Evolutionary conservation across 2,113 vertebrate genomes (phyloP), one percentile per base, ranked within the genome.

Genomic region (Platichthys stellatus): DNA sequence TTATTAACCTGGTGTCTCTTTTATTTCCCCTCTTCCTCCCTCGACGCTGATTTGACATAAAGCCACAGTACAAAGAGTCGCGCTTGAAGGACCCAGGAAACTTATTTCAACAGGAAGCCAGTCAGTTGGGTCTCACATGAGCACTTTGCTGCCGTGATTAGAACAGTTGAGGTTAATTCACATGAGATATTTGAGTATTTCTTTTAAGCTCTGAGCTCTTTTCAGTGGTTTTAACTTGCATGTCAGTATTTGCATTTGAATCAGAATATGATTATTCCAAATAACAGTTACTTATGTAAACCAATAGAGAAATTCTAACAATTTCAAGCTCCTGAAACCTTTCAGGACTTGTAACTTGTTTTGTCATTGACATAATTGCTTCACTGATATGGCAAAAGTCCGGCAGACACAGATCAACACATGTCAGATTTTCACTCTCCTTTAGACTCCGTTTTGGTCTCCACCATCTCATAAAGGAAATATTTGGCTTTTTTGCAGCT

Each of bases 1-100:
- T 83, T 72, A 84, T 88, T 75, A 31, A 85, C 82, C 86, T 88
- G 88, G 73, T 81, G 72, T 65, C 70, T 61, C 77, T 87, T 85
- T 57, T 57, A 12, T 24, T 24, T 20, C 3, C 1, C 84, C 70
- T 80, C 86, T 87, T 92, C 88, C 90, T 90, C 67, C 72, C 70
- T 75, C 60, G 0, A 43, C 18, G 1, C 74, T 58, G 58, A 18
- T 62, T 26, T 60, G 56, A 87, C 81, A 71, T 45, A 23, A 31
- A 68, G 70, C 76, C 72, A 28, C 72, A 74, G 43, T 54, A 40
- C 74, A 38, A 65, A 8, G 43, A 35, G 79, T 88, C 69, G 23
- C n/a, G 60, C 77, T 83, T 74, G 14, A 28, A 73, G 69, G 45
- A 38, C 62, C 57, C 70, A 53, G 31, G 56, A 74, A 76, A 76